Evolutionary conservation across 2,888 invertebrate genomes (phyloP).

Genomic region (Biston stratarius): DNA sequence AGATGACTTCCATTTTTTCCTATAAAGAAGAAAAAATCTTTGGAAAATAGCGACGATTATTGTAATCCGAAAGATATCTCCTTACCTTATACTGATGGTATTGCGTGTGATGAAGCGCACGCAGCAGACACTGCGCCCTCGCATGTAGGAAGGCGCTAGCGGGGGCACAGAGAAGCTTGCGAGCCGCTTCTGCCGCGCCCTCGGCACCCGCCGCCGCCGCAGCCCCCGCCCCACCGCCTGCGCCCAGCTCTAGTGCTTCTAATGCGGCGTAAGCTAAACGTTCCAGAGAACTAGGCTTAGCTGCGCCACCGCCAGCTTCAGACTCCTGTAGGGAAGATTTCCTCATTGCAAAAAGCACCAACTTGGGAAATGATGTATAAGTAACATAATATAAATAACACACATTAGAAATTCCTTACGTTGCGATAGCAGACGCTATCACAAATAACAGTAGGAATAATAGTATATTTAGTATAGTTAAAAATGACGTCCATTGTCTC

Average conservation of each 20-base stretch:
- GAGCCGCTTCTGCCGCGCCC: conserved; percentile 69
- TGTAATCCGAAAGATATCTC: not conserved
- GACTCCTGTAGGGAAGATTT: conserved; percentile 59
- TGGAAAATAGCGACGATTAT: too few relatives aligned
- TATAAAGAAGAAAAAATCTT: too few relatives aligned
- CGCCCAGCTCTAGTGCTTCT: conserved; percentile 76
- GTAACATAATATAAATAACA: too few relatives aligned
- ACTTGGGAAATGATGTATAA: too few relatives aligned
- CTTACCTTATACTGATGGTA: conserved; percentile 94
- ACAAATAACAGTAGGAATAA: too few relatives aligned
- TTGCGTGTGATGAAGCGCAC: conserved; percentile 90
- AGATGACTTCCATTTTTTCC: not conserved
- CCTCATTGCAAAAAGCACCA: too few relatives aligned
- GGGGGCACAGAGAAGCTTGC: conserved; percentile 77
- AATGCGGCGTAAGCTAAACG: conserved; percentile 79
- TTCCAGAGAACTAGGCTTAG: conserved; percentile 78
- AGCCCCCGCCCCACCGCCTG: conserved; percentile 58
- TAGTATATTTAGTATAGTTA: too few relatives aligned
- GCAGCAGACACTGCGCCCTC: conserved; percentile 92
- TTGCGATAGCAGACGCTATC: too few relatives aligned
- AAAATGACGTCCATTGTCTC: too few relatives aligned
- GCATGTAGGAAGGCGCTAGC: conserved; percentile 76
- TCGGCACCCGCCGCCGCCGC: conserved; percentile 63
- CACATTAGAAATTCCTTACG: too few relatives aligned
- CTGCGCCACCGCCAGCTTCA: conserved; percentile 63